Evolutionary conservation across 2,113 vertebrate genomes (phyloP).

Genomic region (Dolichotis patagonum): DNA sequence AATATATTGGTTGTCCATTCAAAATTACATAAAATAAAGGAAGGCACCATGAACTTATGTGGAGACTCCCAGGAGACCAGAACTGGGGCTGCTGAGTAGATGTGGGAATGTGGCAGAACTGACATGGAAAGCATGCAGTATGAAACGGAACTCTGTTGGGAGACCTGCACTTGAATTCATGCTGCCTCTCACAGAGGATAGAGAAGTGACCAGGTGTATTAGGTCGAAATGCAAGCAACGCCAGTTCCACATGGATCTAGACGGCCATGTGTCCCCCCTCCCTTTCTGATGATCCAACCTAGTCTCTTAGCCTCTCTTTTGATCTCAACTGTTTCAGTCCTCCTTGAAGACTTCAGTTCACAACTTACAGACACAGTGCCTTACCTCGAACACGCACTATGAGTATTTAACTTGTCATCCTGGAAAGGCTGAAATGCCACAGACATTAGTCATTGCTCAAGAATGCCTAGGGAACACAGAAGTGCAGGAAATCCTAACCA

Average conservation of each 20-base stretch:
- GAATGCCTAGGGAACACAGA: neutral
- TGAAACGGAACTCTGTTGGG: neutral
- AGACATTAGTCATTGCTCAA: neutral
- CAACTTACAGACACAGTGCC: neutral
- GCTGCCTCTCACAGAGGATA: neutral
- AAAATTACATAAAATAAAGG: neutral
- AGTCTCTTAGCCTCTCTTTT: neutral
- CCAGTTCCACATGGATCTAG: neutral
- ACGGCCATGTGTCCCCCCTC: neutral
- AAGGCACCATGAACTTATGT: neutral
- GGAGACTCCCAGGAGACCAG: neutral
- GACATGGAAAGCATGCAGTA: accelerated
- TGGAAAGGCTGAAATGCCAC: neutral
- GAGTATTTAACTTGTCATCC: neutral
- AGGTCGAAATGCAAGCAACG: neutral
- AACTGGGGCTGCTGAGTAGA: neutral
- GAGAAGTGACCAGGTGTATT: neutral
- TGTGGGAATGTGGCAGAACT: accelerated
- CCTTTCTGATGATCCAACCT: neutral
- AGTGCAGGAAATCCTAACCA: neutral
- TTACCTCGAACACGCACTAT: neutral
- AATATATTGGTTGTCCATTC: neutral
- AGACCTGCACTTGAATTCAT: neutral
- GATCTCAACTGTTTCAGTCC: neutral
- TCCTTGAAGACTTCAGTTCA: neutral